Conservation (phyloP, 2,113 vertebrate genomes). For the Edolisoma coerulescens region DNA sequence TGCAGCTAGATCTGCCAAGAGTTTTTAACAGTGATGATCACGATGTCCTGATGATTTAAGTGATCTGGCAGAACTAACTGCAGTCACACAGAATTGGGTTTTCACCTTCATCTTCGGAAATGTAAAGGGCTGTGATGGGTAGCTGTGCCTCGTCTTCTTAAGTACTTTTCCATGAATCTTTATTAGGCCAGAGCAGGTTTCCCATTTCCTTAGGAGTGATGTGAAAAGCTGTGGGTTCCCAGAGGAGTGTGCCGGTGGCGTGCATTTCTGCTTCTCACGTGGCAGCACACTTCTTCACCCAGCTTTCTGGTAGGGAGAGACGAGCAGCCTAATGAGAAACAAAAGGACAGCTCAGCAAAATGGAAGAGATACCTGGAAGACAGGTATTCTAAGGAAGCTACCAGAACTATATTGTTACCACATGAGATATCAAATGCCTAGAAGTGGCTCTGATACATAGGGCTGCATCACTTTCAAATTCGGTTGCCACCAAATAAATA, state of each 20-base stretch:
- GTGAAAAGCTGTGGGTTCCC: neutral
- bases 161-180: neutral
- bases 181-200: neutral
- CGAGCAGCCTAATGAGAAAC: neutral
- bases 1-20: neutral
- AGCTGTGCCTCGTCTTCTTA: neutral
- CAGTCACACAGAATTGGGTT: neutral
- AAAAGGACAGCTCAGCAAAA: neutral
- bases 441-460: neutral
- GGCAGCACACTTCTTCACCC: neutral
- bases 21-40: neutral
- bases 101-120: neutral
- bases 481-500: neutral
- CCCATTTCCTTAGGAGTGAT: neutral
- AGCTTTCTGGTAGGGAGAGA: neutral
- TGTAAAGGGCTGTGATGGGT: neutral
- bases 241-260: rapidly evolving
- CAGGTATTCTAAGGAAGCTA: neutral
- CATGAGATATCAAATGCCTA: neutral
- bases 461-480: neutral
- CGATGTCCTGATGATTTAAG: neutral
- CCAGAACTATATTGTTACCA: neutral
- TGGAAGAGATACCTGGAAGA: neutral
- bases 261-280: neutral
- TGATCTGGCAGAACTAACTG: neutral